phyloP scores from a whole-genome alignment of 2,113 vertebrate genomes.

The Pteropus alecto region DNA sequence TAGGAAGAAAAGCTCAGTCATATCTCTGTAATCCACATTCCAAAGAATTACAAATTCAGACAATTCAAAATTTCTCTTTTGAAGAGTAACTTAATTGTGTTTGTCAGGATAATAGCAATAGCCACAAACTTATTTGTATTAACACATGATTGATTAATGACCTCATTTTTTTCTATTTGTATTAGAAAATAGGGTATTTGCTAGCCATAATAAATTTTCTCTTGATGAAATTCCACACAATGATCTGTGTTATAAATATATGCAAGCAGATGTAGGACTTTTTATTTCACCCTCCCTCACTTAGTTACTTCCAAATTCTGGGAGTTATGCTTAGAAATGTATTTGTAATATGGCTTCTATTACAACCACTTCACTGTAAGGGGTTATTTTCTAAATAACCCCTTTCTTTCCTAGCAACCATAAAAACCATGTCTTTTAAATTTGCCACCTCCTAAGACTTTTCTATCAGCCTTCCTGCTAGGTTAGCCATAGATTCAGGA shows the following conservation, averaged over 20 bases:
- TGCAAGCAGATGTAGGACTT: background rate
- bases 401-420: background rate
- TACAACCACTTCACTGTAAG: background rate
- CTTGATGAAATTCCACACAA: background rate
- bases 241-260: background rate
- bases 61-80: background rate
- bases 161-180: background rate
- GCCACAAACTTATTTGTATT: background rate
- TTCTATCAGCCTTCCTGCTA: background rate
- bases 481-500: background rate
- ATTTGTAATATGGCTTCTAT: background rate
- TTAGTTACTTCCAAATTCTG: background rate
- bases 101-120: background rate
- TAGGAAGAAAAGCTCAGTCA: background rate
- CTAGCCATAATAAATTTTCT: background rate
- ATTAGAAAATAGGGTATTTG: background rate
- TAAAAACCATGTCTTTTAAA: background rate
- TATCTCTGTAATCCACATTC: background rate
- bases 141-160: conserved; percentile 1
- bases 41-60: background rate
- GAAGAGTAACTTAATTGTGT: background rate
- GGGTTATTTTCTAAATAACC: background rate
- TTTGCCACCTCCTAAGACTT: background rate
- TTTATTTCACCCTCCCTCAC: background rate
- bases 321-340: background rate